A percentile compares a stretch with the other conserved stretches of the same genome.
These are phyloP conservation scores for Atrichornis clamosus DNA, from an alignment of 2,113 vertebrate species.

Conservation along the genomic window DNA sequence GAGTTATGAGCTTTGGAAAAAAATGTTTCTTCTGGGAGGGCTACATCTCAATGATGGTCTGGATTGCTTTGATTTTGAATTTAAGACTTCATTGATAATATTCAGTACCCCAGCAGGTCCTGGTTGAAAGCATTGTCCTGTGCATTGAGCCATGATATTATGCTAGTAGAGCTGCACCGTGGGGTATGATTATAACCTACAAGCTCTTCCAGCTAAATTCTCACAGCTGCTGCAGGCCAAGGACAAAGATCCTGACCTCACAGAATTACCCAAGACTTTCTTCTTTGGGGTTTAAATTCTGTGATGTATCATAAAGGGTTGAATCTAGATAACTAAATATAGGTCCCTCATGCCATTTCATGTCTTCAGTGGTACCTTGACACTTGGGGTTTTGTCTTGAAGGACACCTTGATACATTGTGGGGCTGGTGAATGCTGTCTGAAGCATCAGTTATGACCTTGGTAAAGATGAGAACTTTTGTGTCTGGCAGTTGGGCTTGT, in stretches of 20 bases:
- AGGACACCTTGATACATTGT: neutral
- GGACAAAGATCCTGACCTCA: neutral
- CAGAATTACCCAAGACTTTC: neutral
- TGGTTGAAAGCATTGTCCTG: neutral
- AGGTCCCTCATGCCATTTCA: neutral
- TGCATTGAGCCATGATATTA: neutral
- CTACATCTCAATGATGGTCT: neutral
- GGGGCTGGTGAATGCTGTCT: neutral
- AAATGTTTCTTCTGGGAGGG: conserved; percentile 4
- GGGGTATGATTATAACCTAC: neutral
- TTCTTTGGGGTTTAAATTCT: neutral
- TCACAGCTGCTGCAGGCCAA: neutral
- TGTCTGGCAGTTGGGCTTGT: neutral
- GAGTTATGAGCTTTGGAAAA: neutral
- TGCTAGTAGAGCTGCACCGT: neutral
- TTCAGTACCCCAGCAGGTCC: neutral
- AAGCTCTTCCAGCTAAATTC: neutral
- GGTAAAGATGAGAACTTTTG: neutral
- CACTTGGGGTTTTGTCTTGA: neutral
- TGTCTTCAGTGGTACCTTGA: neutral
- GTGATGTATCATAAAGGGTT: neutral
- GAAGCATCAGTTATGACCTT: neutral
- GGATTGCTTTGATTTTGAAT: neutral
- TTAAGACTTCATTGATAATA: neutral
- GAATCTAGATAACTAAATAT: neutral